Conservation (phyloP, 23 tunicate species). For the Trididemnum miniatum region DNA sequence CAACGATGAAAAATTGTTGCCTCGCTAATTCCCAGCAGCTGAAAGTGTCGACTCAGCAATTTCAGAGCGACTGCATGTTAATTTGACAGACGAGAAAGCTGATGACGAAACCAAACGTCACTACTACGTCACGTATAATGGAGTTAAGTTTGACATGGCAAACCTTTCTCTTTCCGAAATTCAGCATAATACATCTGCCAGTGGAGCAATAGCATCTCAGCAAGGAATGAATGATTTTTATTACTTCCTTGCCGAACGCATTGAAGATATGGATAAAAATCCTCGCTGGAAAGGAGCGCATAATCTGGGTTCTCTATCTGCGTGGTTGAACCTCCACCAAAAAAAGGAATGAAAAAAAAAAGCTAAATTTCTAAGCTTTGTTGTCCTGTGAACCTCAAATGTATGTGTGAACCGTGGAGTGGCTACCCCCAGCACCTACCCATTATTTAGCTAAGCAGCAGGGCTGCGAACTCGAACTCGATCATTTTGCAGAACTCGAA, state of each 20-base stretch:
- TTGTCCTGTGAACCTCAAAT: no score
- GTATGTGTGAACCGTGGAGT: no score
- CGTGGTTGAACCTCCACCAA: constrained; percentile 59
- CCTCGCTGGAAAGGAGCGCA: constrained; percentile 61
- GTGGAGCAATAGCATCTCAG: constrained; percentile 39
- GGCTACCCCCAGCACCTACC: no score
- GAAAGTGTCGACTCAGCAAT: neutral
- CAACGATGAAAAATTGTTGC: neutral
- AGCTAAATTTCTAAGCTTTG: no score
- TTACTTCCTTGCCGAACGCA: constrained; percentile 53
- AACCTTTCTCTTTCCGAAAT: constrained; percentile 45
- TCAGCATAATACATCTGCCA: constrained; percentile 47
- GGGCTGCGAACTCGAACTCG: no score
- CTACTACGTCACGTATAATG: constrained; percentile 58
- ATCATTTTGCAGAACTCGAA: no score
- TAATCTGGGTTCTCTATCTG: constrained; percentile 44
- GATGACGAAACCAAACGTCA: constrained; percentile 11
- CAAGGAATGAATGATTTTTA: constrained; percentile 62
- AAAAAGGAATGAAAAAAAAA: neutral
- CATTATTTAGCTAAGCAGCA: no score
- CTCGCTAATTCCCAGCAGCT: neutral
- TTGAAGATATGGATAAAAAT: constrained; percentile 25
- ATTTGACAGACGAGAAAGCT: neutral
- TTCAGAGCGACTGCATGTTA: neutral
- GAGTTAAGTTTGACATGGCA: constrained; percentile 67